These are phyloP conservation scores for Sclerurus mexicanus DNA, from an alignment of 2,113 vertebrate species.

Conservation along the genomic window DNA sequence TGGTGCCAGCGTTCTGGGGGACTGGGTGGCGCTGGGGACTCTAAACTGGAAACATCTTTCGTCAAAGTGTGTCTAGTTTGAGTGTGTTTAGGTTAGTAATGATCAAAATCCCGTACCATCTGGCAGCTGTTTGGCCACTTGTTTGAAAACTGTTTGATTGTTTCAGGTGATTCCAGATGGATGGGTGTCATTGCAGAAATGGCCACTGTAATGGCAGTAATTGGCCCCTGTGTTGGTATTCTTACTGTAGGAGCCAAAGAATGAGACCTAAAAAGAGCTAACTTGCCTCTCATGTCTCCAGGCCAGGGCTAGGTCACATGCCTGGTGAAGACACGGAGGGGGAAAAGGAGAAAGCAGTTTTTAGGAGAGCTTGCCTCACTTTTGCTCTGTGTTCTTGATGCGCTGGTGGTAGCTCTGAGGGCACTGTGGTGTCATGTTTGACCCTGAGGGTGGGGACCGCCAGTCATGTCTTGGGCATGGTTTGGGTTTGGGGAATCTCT, in stretches of 20 bases:
- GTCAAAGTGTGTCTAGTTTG: not conserved
- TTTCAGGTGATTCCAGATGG: not conserved
- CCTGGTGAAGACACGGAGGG: not conserved
- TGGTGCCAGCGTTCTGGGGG: not conserved
- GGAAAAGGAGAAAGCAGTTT: not conserved
- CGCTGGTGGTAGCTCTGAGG: not conserved
- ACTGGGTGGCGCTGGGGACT: not conserved
- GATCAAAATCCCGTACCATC: not conserved
- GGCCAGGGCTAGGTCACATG: not conserved
- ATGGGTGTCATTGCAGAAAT: not conserved
- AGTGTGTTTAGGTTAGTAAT: not conserved
- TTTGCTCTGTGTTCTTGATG: not conserved
- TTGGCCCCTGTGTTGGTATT: not conserved
- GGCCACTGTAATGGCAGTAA: not conserved
- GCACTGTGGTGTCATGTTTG: not conserved
- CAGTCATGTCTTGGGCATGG: not conserved
- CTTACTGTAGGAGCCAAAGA: not conserved
- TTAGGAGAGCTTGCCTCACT: not conserved
- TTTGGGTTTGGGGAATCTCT: not conserved
- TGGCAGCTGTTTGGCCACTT: not conserved
- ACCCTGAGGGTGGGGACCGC: not conserved
- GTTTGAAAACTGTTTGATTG: not conserved
- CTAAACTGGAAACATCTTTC: not conserved
- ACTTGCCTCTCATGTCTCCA: not conserved
- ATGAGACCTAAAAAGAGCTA: not conserved